Evolutionary conservation across 2,797 vertebrate genomes (phyloP).

Genomic region (Amblyraja radiata): DNA sequence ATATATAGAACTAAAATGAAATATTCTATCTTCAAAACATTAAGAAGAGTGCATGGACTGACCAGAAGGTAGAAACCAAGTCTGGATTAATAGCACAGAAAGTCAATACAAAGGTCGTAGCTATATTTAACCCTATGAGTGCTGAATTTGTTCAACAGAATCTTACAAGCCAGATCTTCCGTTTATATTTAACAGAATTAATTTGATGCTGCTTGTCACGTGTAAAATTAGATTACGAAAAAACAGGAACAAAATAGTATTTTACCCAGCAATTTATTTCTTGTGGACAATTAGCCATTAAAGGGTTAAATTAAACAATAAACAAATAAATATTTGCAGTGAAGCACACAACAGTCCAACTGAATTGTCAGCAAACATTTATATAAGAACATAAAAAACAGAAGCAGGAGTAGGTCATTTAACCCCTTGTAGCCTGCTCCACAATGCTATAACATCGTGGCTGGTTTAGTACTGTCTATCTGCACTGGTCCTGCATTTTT

Average conservation of each 20-base stretch:
- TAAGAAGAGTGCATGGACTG: neutral
- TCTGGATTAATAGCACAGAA: neutral
- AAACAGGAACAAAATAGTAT: neutral
- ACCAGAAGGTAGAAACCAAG: neutral
- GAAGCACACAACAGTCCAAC: neutral
- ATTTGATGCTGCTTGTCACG: neutral
- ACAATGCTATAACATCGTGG: no score
- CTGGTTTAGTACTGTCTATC: no score
- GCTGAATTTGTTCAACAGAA: neutral
- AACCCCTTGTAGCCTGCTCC: no score
- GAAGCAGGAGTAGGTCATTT: no score
- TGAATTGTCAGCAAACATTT: neutral
- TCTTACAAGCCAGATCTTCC: neutral
- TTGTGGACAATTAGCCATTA: neutral
- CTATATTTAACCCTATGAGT: neutral
- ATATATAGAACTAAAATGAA: neutral
- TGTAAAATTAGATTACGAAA: neutral
- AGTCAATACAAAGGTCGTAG: neutral
- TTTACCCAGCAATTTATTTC: neutral
- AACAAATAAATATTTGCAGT: neutral
- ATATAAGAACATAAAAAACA: neutral
- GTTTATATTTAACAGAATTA: neutral
- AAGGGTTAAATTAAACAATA: neutral
- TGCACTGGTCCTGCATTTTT: no score
- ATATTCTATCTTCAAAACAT: neutral